A percentile compares a stretch with the other conserved stretches of the same genome.
phyloP scores from a whole-genome alignment of 2,113 vertebrate genomes.

The Pelusios castaneus region DNA sequence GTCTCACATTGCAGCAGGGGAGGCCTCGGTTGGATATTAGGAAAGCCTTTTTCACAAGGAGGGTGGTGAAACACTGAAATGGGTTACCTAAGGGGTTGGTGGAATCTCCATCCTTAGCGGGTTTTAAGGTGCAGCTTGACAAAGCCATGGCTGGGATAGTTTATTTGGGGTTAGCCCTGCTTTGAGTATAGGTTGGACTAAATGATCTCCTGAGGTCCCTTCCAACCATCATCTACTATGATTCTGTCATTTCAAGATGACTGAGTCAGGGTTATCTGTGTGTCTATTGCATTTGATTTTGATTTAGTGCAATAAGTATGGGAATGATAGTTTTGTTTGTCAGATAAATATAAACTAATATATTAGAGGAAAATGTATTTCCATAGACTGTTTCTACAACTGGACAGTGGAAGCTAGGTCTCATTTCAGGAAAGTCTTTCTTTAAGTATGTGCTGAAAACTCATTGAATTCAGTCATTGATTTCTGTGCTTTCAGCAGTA shows the following conservation, averaged over 20 bases:
- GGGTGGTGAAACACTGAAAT: too few relatives aligned
- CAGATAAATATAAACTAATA: neutral
- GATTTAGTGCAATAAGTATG: neutral
- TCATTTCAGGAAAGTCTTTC: neutral
- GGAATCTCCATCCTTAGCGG: too few relatives aligned
- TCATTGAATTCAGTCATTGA: constrained; percentile 5
- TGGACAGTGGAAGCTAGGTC: neutral
- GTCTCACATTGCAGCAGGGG: too few relatives aligned
- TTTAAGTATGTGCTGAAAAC: neutral
- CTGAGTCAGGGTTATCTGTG: neutral
- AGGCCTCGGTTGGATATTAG: too few relatives aligned
- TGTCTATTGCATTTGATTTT: neutral
- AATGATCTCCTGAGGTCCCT: too few relatives aligned
- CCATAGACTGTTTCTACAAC: neutral
- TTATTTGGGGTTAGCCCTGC: too few relatives aligned
- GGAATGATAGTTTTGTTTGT: neutral
- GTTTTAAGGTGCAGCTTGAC: too few relatives aligned
- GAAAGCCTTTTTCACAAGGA: too few relatives aligned
- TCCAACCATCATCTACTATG: too few relatives aligned
- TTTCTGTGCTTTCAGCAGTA: neutral
- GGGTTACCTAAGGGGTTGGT: too few relatives aligned
- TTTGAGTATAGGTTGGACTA: too few relatives aligned
- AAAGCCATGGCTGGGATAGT: too few relatives aligned
- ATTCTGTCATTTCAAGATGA: neutral
- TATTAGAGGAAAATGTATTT: neutral